A percentile compares a stretch with the other conserved stretches of the same genome.
phyloP scores from a whole-genome alignment of 2,113 vertebrate species.

The Atlantisia rogersi region DNA sequence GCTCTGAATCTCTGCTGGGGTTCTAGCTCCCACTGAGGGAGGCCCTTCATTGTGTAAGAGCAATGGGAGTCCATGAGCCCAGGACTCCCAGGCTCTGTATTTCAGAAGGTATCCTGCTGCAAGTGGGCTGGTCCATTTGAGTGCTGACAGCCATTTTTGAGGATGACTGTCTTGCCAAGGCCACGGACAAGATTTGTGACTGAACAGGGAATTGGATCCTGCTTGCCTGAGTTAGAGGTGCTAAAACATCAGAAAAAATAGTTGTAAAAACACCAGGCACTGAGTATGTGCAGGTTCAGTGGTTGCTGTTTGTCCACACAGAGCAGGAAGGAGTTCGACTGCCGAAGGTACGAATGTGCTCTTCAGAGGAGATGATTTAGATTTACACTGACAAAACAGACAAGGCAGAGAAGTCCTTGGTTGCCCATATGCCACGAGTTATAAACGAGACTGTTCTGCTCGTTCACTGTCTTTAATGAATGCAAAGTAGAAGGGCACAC shows the following conservation, averaged over 20 bases:
- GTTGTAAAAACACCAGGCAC: not conserved
- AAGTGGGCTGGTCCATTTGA: not conserved
- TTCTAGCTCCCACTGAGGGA: fast-evolving
- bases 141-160: not conserved
- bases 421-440: not conserved
- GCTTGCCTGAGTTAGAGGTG: not conserved
- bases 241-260: not conserved
- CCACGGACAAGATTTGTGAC: not conserved
- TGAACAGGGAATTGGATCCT: not conserved
- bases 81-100: not conserved
- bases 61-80: not conserved
- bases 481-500: not conserved
- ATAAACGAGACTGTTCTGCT: slow-evolving; percentile 1
- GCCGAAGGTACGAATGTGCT: not conserved
- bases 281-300: not conserved
- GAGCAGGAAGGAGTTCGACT: not conserved
- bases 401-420: not conserved
- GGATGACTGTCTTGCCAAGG: not conserved
- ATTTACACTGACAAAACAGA: not conserved
- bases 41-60: not conserved
- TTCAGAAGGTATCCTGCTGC: fast-evolving
- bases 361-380: not conserved
- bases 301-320: not conserved
- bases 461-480: not conserved
- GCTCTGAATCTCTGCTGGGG: not conserved